Percentiles rank a stretch among this genome's conserved stretches.
Evolutionary conservation across 2,113 vertebrate species (phyloP).

Genomic region (Lepus europaeus): DNA sequence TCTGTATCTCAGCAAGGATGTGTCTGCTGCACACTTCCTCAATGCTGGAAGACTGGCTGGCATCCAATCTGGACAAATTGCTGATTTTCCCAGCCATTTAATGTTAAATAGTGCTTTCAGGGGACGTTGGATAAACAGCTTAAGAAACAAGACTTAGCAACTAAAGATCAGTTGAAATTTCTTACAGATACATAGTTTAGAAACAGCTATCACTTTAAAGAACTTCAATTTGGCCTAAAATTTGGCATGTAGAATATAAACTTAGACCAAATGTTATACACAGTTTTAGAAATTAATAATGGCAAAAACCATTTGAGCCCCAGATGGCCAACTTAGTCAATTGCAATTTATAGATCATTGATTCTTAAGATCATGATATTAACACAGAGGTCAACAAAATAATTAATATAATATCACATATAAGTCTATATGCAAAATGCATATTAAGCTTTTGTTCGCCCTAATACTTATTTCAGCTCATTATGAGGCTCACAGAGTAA

Average conservation of each 20-base stretch:
- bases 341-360: neutral
- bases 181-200: slow-evolving; percentile 31
- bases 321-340: neutral
- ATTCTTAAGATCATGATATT: neutral
- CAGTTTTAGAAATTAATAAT: slow-evolving; percentile 44
- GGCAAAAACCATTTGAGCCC: neutral
- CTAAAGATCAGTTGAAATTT: slow-evolving; percentile 41
- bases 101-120: slow-evolving; percentile 54
- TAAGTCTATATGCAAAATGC: neutral
- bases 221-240: slow-evolving; percentile 28
- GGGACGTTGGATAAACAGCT: slow-evolving; percentile 49
- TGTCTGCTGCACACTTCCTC: slow-evolving; percentile 47
- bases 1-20: slow-evolving; percentile 14
- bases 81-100: slow-evolving; percentile 56
- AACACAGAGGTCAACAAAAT: slow-evolving; percentile 9
- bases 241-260: neutral
- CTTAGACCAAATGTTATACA: neutral
- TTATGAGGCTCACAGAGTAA: neutral
- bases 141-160: slow-evolving; percentile 38
- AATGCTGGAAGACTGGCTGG: slow-evolving; percentile 19
- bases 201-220: neutral
- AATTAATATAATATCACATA: neutral
- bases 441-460: neutral
- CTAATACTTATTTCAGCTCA: neutral
- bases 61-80: slow-evolving; percentile 58